These are phyloP conservation scores for Pristionchus fissidentatus DNA, from an alignment of 2,888 invertebrate genomes.

Conservation along the genomic window DNA sequence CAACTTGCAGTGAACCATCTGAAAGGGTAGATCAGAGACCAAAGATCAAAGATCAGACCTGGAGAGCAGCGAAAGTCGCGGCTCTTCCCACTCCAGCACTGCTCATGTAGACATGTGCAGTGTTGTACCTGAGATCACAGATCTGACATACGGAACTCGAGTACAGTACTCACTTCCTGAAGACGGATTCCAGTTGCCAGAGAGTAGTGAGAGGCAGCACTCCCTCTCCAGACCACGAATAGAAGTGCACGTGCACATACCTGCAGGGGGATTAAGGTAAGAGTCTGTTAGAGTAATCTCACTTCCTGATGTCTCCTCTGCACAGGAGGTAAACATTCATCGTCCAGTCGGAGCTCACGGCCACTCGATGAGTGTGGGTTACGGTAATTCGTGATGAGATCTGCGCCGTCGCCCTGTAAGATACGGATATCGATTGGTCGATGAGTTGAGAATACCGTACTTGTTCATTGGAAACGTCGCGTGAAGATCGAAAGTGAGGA, in stretches of 20 bases:
- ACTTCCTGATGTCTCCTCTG: conserved; percentile 40
- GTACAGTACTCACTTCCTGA: conserved; percentile 26
- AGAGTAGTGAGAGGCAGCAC: not conserved
- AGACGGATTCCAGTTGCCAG: conserved; percentile 39
- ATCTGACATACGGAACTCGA: not conserved
- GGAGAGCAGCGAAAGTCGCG: conserved; percentile 62
- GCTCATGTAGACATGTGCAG: conserved; percentile 59
- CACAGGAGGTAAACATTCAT: conserved; percentile 35
- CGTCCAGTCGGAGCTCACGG: conserved; percentile 21
- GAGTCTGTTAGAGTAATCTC: not conserved
- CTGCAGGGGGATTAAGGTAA: not conserved
- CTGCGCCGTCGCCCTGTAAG: conserved; percentile 21
- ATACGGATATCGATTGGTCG: conserved; percentile 8
- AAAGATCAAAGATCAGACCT: conserved; percentile 39
- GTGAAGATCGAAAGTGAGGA: conserved; percentile 51
- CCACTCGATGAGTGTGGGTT: conserved; percentile 42
- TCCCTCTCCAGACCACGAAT: not conserved
- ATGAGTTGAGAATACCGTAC: conserved; percentile 26
- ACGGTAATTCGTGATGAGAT: conserved; percentile 33
- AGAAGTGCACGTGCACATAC: conserved; percentile 35
- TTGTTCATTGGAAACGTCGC: conserved; percentile 54
- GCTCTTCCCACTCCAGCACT: conserved; percentile 63
- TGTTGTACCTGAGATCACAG: conserved; percentile 48
- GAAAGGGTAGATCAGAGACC: conserved; percentile 40
- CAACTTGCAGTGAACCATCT: conserved; percentile 23